Conservation (phyloP, 2,888 invertebrate species). For the Strigamia crassipes region DNA sequence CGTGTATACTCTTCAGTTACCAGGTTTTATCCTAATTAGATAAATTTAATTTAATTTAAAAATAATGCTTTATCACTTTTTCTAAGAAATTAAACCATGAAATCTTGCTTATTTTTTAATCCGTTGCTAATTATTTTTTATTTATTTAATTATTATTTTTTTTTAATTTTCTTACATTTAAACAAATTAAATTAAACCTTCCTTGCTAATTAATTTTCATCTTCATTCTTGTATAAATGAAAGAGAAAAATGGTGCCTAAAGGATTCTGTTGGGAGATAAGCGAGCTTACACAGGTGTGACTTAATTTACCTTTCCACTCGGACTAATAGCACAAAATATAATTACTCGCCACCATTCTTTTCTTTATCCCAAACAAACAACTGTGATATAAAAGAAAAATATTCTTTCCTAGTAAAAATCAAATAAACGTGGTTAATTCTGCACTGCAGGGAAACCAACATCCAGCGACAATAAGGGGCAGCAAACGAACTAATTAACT, state of each 20-base stretch:
- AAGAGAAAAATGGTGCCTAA: not conserved
- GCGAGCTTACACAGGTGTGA: conserved; percentile 18
- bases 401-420: not conserved
- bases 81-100: no score
- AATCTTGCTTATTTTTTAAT: no score
- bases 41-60: no score
- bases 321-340: not conserved
- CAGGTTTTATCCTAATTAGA: no score
- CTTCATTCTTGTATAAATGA: not conserved
- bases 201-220: not conserved
- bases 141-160: no score
- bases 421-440: not conserved
- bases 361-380: not conserved
- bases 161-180: not conserved
- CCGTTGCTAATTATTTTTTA: no score
- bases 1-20: no score
- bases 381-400: not conserved
- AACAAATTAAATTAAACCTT: not conserved
- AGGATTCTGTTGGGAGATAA: conserved; percentile 28
- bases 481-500: not conserved
- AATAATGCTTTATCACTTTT: no score
- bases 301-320: conserved; percentile 24
- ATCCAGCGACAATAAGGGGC: not conserved
- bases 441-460: conserved; percentile 8
- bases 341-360: conserved; percentile 16